These are phyloP conservation scores for Leptarthrus brevirostris DNA, from an alignment of 2,888 invertebrate genomes.

Conservation along the genomic window DNA sequence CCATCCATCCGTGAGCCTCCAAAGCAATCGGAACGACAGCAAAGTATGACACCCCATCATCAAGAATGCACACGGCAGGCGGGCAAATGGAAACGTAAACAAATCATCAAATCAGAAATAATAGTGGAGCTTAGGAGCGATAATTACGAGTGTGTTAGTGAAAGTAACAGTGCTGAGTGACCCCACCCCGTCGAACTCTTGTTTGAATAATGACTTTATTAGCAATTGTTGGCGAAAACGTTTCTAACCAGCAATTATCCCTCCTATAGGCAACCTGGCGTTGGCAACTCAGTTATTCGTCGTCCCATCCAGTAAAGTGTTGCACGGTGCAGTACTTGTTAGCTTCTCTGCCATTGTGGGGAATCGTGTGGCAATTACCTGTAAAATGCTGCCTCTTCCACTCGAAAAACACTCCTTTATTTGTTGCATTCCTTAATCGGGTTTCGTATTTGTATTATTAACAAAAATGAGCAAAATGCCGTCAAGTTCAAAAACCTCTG, in stretches of 20 bases:
- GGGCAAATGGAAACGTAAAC: conserved; percentile 13
- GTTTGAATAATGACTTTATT: conserved; percentile 32
- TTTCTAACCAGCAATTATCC: conserved; percentile 20
- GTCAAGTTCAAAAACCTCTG: conserved; percentile 52
- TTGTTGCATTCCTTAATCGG: background rate
- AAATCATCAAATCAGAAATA: conserved; percentile 41
- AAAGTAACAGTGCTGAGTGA: conserved; percentile 5
- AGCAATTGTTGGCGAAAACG: background rate
- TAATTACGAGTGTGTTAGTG: conserved; percentile 16
- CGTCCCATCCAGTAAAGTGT: too few species aligned
- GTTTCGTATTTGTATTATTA: too few species aligned
- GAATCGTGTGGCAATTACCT: too few species aligned
- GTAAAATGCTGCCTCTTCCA: too few species aligned
- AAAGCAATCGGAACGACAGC: background rate
- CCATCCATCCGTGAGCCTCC: background rate
- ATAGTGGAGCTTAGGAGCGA: conserved; percentile 21
- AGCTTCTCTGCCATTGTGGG: too few species aligned
- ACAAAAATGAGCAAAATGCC: too few species aligned
- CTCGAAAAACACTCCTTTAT: background rate
- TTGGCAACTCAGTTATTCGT: too few species aligned
- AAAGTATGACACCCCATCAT: background rate
- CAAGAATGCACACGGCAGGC: conserved; percentile 10
- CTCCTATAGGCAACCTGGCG: background rate
- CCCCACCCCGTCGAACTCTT: conserved; percentile 14
- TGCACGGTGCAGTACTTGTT: too few species aligned